A percentile compares a stretch with the other conserved stretches of the same genome.
phyloP scores from a whole-genome alignment of 2,797 vertebrate species.

The Siniperca scherzeri region DNA sequence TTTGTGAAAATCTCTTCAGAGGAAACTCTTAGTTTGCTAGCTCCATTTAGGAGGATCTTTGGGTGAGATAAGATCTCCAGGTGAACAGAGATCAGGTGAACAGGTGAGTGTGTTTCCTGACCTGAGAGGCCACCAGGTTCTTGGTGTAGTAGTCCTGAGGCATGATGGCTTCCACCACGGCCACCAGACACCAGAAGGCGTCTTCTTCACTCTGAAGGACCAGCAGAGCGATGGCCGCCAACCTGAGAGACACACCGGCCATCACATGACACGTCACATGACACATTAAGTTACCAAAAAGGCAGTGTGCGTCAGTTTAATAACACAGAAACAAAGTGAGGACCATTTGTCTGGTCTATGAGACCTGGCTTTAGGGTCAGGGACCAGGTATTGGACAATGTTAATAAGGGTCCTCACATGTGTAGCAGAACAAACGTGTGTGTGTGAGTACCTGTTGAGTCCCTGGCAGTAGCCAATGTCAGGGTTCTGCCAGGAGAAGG shows the following conservation, averaged over 20 bases:
- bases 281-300: neutral
- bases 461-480: slow-evolving; percentile 94
- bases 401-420: neutral
- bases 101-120: slow-evolving; percentile 63
- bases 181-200: slow-evolving; percentile 95
- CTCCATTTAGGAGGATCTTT: no score
- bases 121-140: slow-evolving; percentile 93
- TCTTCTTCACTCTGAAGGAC: slow-evolving; percentile 93
- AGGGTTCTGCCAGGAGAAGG: slow-evolving; percentile 96
- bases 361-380: neutral
- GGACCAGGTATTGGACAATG: no score
- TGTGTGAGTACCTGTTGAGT: slow-evolving; percentile 89
- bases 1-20: no score
- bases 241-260: slow-evolving; percentile 73
- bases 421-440: neutral
- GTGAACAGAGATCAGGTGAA: no score
- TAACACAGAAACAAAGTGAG: neutral
- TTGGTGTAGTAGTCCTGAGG: slow-evolving; percentile 94
- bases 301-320: neutral
- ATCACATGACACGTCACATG: slow-evolving; percentile 13
- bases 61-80: no score
- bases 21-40: no score
- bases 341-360: neutral
- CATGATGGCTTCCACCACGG: slow-evolving; percentile 93
- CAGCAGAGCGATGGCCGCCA: slow-evolving; percentile 93